These are phyloP conservation scores for Saguinus imperator DNA, from an alignment of 2,113 vertebrate species.

Conservation along the genomic window DNA sequence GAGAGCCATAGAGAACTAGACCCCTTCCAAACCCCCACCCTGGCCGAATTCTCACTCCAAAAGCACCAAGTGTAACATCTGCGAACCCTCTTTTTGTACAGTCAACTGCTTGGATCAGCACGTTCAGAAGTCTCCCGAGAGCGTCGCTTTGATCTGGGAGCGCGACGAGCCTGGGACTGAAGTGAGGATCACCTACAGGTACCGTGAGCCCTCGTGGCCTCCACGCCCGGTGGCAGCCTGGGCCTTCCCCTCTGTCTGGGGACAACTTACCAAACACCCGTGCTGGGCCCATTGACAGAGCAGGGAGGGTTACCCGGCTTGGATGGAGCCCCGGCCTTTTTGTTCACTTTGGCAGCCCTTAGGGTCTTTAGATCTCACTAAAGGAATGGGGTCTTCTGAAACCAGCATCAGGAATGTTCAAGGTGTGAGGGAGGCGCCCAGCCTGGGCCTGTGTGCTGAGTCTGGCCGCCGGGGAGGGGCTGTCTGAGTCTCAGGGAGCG, in stretches of 20 bases:
- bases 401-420: not conserved
- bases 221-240: not conserved
- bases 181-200: conserved; percentile 94
- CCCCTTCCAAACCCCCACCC: not conserved
- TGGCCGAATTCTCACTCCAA: not conserved
- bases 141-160: conserved; percentile 96
- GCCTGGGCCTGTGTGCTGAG: not conserved
- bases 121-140: conserved; percentile 87
- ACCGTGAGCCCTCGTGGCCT: not conserved
- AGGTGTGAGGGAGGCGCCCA: not conserved
- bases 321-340: not conserved
- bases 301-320: not conserved
- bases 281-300: not conserved
- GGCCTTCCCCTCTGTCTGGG: no score
- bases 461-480: not conserved
- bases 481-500: not conserved
- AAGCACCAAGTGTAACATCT: not conserved
- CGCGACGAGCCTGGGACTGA: conserved; percentile 93
- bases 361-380: not conserved
- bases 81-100: conserved; percentile 80
- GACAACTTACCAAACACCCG: no score
- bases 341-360: not conserved
- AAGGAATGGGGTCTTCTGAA: not conserved
- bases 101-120: conserved; percentile 97
- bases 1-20: not conserved